Evolutionary conservation across 2,113 vertebrate species (phyloP), one percentile per base, ranked within the genome.

Genomic region (Theropithecus gelada): DNA sequence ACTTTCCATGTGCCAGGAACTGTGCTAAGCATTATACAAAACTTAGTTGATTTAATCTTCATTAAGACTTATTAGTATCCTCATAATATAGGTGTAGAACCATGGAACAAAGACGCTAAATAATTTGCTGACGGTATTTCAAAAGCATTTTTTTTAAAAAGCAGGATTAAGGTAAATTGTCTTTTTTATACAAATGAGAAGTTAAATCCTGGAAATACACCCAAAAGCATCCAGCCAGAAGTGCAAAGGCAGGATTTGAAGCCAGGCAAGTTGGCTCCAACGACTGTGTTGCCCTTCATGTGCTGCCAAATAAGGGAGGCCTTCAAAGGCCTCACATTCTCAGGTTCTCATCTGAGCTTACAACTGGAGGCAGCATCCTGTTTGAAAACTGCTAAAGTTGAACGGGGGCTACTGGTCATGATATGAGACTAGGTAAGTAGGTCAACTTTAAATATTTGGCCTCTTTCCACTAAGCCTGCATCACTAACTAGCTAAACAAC

Each of bases 141-240:
- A 61, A 85, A 97, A 94, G n/a, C 57, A 79, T 87, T 20, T 66
- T 66, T 88, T 80, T 92, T 55, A 90, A 81, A 78, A 93, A 90
- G 25, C 35, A 78, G 11, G 3, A 32, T 64, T 89, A 59, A 82
- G 68, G 35, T 57, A 90, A 90, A 88, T 68, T 76, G 32, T 89
- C 61, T 81, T 81, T 95, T 92, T 83, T 88, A 79, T 55, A 76
- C 43, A 93, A 90, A 81, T 57, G 13, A 55, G 66, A 94, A 80
- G 43, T 40, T 30, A 52, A 90, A 55, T 35, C 68, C 10, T 55
- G 57, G 35, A 64, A 64, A 76, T 86, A 52, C 72, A 92, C 27
- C 32, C 43, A 32, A 81, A 95, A 64, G 32, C 64, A 92, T 25
- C 40, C 50, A 88, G n/a, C 30, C 48, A 73, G 55, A 43, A 70